These are phyloP conservation scores for Carassius auratus DNA, from an alignment of 2,113 vertebrate species.

Conservation along the genomic window DNA sequence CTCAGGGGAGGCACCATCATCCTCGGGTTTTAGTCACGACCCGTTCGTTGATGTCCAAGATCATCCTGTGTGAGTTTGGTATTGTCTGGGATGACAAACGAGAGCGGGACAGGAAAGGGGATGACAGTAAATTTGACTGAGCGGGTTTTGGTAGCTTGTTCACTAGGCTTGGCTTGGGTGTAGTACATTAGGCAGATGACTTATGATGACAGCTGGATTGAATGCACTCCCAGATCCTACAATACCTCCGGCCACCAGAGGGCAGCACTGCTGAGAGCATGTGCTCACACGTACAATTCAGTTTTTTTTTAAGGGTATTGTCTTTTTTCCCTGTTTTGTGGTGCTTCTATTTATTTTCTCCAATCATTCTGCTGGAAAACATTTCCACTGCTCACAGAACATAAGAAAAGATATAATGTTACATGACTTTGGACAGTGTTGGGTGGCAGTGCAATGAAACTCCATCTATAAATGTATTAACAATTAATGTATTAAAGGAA, in stretches of 20 bases:
- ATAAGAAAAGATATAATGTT: background rate
- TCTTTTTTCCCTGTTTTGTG: background rate
- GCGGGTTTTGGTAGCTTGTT: constrained; percentile 27
- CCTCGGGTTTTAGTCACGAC: background rate
- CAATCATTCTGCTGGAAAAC: background rate
- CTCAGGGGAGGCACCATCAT: constrained; percentile 30
- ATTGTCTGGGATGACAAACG: constrained; percentile 32
- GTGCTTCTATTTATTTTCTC: background rate
- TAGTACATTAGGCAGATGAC: constrained; percentile 46
- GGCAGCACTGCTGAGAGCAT: constrained; percentile 37
- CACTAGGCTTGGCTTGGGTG: constrained; percentile 36
- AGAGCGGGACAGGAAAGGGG: constrained; percentile 27
- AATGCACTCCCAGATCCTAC: constrained; percentile 15
- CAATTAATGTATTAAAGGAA: background rate
- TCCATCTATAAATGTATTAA: background rate
- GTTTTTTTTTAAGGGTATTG: background rate
- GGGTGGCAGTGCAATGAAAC: background rate
- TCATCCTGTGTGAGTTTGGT: background rate
- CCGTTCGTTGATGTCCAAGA: background rate
- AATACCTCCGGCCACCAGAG: constrained; percentile 38
- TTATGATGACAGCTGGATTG: constrained; percentile 37
- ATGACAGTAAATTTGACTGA: constrained; percentile 45
- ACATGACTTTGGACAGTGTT: background rate
- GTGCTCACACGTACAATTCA: background rate
- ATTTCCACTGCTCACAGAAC: background rate